phyloP scores from a whole-genome alignment of 2,888 invertebrate species.

The Anthrax anthrax region DNA sequence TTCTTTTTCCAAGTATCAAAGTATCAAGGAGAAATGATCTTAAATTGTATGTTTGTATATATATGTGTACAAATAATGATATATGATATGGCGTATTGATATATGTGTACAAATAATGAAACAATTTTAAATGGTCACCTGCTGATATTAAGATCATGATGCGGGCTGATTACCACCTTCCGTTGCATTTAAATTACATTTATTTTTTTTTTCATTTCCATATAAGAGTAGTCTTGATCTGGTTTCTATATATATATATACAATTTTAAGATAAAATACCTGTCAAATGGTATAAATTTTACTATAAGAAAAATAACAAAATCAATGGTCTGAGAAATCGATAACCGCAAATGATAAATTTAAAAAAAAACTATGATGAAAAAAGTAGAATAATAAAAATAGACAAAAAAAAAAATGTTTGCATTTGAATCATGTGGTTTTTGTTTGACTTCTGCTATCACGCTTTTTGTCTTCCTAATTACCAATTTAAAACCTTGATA shows the following conservation, averaged over 20 bases:
- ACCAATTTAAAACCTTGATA: too few species aligned
- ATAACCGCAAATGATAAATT: constrained; percentile 7
- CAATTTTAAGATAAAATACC: background rate
- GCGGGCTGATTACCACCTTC: constrained; percentile 7
- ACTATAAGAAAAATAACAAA: background rate
- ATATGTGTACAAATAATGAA: constrained; percentile 6
- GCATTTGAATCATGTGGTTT: too few species aligned
- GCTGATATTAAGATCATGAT: constrained; percentile 7
- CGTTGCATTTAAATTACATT: background rate
- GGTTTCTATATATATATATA: too few species aligned
- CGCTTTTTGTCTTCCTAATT: too few species aligned
- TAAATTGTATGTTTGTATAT: too few species aligned
- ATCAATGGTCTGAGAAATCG: constrained; percentile 4
- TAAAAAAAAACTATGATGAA: background rate
- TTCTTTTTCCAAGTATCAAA: background rate
- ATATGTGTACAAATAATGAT: too few species aligned
- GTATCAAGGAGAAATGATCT: background rate
- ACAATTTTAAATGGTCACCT: constrained; percentile 4
- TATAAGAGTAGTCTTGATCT: too few species aligned
- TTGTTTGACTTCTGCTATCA: too few species aligned
- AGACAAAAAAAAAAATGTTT: too few species aligned
- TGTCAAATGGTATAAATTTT: background rate
- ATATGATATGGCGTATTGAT: too few species aligned
- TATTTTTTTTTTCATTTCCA: too few species aligned
- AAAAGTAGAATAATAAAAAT: background rate